A percentile compares a stretch with the other conserved stretches of the same genome.
These are phyloP conservation scores for Peromyscus aztecus DNA, from an alignment of 2,797 vertebrate genomes.

Conservation along the genomic window DNA sequence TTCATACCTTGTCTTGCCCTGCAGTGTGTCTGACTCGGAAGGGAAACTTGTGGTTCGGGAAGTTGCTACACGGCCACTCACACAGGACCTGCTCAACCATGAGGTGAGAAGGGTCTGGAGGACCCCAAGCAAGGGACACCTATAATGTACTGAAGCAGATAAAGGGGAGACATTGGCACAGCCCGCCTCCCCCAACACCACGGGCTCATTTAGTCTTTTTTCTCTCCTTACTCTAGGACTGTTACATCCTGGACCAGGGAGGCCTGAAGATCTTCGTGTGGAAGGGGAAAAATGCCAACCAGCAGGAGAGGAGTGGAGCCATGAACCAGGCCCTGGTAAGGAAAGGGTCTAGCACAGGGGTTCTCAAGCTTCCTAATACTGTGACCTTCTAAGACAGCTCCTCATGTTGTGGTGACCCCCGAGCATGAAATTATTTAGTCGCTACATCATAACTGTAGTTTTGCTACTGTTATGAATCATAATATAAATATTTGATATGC, in stretches of 20 bases:
- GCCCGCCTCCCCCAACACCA: accelerated
- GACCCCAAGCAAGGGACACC: too few relatives aligned
- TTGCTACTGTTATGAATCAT: neutral
- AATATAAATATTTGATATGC: neutral
- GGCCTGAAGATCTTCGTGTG: conserved; percentile 92
- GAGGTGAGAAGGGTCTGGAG: conserved; percentile 86
- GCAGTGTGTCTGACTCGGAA: conserved; percentile 89
- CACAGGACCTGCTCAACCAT: conserved; percentile 91
- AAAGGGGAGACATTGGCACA: neutral
- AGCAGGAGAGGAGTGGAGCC: conserved; percentile 87
- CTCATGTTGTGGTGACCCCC: neutral
- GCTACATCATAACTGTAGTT: neutral
- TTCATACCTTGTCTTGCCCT: neutral
- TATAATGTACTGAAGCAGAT: neutral
- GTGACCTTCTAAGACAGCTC: neutral
- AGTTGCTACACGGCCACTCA: conserved; percentile 90
- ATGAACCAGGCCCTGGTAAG: conserved; percentile 91
- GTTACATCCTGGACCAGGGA: conserved; percentile 93
- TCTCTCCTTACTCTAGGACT: conserved; percentile 87
- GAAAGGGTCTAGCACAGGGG: neutral
- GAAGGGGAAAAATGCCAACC: conserved; percentile 88
- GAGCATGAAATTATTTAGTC: neutral
- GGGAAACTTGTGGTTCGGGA: conserved; percentile 93
- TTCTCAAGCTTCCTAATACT: neutral
- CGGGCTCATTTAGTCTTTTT: neutral